These are phyloP conservation scores for Ochotona princeps DNA, from an alignment of 2,113 vertebrate genomes.

Conservation along the genomic window DNA sequence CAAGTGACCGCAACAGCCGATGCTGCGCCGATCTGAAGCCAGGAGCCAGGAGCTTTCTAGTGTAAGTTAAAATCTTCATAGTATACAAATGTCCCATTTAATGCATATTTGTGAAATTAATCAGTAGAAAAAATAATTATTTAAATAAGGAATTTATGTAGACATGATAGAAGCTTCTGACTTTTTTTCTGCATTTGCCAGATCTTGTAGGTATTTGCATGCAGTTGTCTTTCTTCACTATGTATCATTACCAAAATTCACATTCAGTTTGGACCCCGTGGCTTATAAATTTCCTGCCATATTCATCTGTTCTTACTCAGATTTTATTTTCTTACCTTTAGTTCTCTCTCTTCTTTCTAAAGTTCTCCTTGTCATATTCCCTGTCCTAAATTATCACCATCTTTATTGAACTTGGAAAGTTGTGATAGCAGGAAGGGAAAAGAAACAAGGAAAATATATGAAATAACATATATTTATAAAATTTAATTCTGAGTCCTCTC, in stretches of 20 bases:
- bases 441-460: slow-evolving; percentile 51
- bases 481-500: slow-evolving; percentile 14
- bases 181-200: not conserved
- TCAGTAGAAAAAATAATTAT: not conserved
- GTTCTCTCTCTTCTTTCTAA: not conserved
- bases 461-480: slow-evolving; percentile 51
- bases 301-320: not conserved
- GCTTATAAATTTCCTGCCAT: slow-evolving; percentile 12
- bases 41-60: not conserved
- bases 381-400: slow-evolving; percentile 45
- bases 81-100: slow-evolving; percentile 12
- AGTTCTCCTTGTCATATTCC: not conserved
- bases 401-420: slow-evolving; percentile 43
- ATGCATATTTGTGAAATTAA: not conserved
- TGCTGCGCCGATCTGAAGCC: too few relatives aligned
- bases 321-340: slow-evolving; percentile 1
- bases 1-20: too few relatives aligned
- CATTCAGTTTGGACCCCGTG: not conserved
- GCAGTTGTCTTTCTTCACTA: not conserved
- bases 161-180: not conserved
- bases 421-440: slow-evolving; percentile 43
- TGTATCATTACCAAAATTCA: not conserved
- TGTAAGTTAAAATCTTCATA: slow-evolving; percentile 14
- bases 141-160: slow-evolving; percentile 34
- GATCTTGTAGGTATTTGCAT: not conserved